Base-by-base conservation (phyloP, 2,888 invertebrate species). In the Brachyptera putata region DNA sequence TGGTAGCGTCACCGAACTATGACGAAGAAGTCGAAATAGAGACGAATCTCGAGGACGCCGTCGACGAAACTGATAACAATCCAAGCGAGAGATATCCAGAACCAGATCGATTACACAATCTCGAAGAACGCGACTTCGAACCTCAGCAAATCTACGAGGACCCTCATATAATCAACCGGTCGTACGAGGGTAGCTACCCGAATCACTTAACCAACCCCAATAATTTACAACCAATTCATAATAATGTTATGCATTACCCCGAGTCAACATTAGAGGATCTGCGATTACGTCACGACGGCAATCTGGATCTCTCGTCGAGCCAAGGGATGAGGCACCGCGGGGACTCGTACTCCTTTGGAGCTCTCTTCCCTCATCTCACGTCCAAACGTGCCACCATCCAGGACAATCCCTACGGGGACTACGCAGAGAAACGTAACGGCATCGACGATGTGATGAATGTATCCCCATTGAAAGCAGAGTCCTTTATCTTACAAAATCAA, bases 281-380 rank as follows among this genome's bases (percentile, higher is more conserved):
- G 21, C 36, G 53, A 11, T 18, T 36, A 1, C 53, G 36, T 2
- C 36, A 18, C 7, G 43, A 43, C 5, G n/a, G n/a, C n/a, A n/a
- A n/a, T n/a, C 49, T 50, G 14, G 14, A 24, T 2, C 11, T 16
- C 25, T 13, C 21, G 11, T 7, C 21, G 4, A 21, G 46, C 3
- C 48, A 48, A 21, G 30, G 7, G 2, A 53, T 53, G 53, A 34
- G 53, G 18, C 53, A 53, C 34, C 34, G 53, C 2, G 53, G 53
- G 34, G 53, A 53, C n/a, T 34, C 53, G 34, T 53, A 18, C 53
- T 9, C 53, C 7, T 53, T 53, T 36, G 53, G 53, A 13, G 53
- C 36, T 16, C 34, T 53, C 3, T 53, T 53, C 53, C 53, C 53
- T 36, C 34, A 53, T 21, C 34, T 53, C 4, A 50, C 49, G 25